Evolutionary conservation across 2,797 vertebrate genomes (phyloP), one percentile per base, ranked within the genome.

Genomic region (Buceros bicornis): DNA sequence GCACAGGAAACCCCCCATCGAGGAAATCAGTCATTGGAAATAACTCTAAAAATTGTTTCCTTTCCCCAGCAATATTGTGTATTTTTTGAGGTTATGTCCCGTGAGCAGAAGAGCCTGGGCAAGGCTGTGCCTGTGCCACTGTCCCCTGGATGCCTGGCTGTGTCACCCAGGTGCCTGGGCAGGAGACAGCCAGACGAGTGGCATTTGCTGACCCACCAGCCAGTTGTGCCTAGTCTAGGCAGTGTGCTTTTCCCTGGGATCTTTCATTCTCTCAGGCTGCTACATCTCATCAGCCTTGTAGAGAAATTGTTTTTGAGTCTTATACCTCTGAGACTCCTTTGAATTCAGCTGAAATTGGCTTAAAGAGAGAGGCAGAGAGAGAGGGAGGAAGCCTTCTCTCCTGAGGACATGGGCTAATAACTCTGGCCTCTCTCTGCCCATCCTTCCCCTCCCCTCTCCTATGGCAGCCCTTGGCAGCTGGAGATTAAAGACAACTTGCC

Each of bases 281-380:
- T 57, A 1, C 33, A 62, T 78, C 53, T 86, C 54, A 67, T 90
- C 31, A 71, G 51, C 54, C 57, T 43, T 28, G 45, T 60, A 67
- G 37, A 87, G 88, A 78, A 74, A 0, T 81, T 77, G 42, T 64
- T 95, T 87, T 87, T 71, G 72, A 65, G 61, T 26, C 22, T 74
- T 76, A 28, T 0, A 37, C 37, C 22, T 74, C 60, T 53, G 51
- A 80, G 48, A 71, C 10, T 77, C 28, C 71, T 78, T 81, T 61
- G 50, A 93, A 74, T 94, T 94, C 50, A 81, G 69, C 25, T 88
- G 72, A 86, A 91, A 77, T 58, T 60, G 61, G 29, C 67, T 69
- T 33, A 2, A 7, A 85, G 71, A 73, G 28, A 82, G 40, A 61
- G 20, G 31, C 48, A 77, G 74, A 67, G 53, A 7, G 8, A 10